Base-by-base conservation (phyloP, 2,888 invertebrate genomes). In the Cephus rjabovi region DNA sequence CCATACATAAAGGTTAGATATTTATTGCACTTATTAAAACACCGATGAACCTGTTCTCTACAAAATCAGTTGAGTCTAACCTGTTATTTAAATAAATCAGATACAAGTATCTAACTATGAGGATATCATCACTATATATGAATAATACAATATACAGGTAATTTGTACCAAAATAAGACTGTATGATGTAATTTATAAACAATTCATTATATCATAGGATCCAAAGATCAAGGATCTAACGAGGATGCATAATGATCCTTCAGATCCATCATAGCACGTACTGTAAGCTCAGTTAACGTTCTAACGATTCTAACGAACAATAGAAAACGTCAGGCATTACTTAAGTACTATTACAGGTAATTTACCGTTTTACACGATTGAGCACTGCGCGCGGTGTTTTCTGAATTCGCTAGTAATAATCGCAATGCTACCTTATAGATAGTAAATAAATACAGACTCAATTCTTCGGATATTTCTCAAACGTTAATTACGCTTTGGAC, bases 361-460 rank as follows among this genome's bases (percentile, higher is more conserved):
- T 88, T 86, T 84, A 83, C 83, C 83, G 83, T 87, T 88, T 88
- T 84, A 82, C 85, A 78, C 82, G 56, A 56, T 56, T 23, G 23
- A 56, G 15, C 56, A 56, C 56, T 23, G 23, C 15, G 56, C 9
- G 2, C 9, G 23, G 2, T 9, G 23, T 56, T 56, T 56, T 23
- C 56, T 56, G 56, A 56, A 56, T 56, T 56, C 56, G 9, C 23
- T 56, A 56, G 23, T 23, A 56, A 23, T 56, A 56, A 56, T 56
- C 23, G 56, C 56, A 23, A 56, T 56, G 56, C 56, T 56, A 56
- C 23, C 56, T 56, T 56, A 56, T 2, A 56, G 56, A 56, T 56
- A 56, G 23, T 56, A 56, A 56, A 56, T 56, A 56, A 23, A 56
- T 23, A 56, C 56, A 56, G 56, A 56, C 23, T 56, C 23, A 23